phyloP scores from a whole-genome alignment of 35 echinoderm and acorn worm species.

The Heliocidaris tuberculata region DNA sequence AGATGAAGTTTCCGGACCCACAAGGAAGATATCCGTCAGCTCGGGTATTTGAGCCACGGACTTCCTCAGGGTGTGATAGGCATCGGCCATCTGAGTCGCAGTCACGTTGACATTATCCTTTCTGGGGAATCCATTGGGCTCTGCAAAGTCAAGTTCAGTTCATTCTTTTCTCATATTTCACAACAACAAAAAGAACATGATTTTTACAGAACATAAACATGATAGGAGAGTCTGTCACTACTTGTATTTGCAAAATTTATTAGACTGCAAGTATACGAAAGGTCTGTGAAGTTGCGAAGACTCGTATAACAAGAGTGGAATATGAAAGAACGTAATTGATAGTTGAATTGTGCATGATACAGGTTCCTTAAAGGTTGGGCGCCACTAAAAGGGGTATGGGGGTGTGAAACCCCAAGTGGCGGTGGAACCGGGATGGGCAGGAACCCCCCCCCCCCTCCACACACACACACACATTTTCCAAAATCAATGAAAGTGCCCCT shows the following conservation, averaged over 20 bases:
- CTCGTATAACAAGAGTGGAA: no score
- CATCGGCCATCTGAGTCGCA: neutral
- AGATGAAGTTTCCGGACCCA: conserved; percentile 1
- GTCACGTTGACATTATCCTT: neutral
- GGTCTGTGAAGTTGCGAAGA: neutral
- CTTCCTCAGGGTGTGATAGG: neutral
- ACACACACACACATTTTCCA: no score
- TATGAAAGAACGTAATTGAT: neutral
- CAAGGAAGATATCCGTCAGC: neutral
- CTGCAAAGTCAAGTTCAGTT: neutral
- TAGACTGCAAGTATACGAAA: neutral
- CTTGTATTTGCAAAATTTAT: no score
- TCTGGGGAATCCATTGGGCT: neutral
- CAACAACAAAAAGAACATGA: neutral
- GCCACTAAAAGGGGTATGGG: no score
- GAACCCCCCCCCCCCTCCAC: no score
- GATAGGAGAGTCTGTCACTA: neutral
- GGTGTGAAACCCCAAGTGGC: no score
- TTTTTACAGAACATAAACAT: neutral
- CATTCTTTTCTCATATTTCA: neutral
- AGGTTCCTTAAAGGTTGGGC: neutral
- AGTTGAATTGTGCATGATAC: neutral
- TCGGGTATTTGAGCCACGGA: neutral
- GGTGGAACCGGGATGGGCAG: no score
- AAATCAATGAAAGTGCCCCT: no score